These are phyloP conservation scores for Indicator maculatus DNA, from an alignment of 2,113 vertebrate genomes.

Conservation along the genomic window DNA sequence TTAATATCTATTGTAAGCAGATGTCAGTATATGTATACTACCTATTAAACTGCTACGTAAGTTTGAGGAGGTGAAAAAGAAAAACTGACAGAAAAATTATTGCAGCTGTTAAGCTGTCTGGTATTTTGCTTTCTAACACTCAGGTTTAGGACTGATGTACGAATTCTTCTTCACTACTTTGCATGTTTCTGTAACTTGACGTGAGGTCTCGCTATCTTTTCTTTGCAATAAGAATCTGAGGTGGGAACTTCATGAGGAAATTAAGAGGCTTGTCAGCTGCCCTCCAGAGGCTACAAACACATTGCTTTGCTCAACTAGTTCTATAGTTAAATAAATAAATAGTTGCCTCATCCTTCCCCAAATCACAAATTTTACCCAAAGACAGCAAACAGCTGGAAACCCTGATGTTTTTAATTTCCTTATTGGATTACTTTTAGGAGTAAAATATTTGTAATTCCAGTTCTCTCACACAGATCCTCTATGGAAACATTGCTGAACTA, in stretches of 20 bases:
- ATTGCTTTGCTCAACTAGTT: not conserved
- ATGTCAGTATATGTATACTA: not conserved
- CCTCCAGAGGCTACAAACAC: conserved; percentile 38
- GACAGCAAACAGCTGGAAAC: conserved; percentile 44
- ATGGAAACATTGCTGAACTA: not conserved
- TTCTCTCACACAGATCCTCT: not conserved
- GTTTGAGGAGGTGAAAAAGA: not conserved
- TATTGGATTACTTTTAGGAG: not conserved
- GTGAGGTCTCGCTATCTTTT: not conserved
- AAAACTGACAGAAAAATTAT: not conserved
- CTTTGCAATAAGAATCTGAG: not conserved
- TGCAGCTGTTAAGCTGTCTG: not conserved
- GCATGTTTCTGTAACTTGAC: not conserved
- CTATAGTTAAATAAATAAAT: conserved; percentile 13
- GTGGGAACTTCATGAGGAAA: not conserved
- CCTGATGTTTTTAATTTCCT: conserved; percentile 6
- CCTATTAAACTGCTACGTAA: not conserved
- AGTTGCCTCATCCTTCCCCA: conserved; percentile 31
- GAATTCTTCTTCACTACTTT: not conserved
- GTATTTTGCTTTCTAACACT: not conserved
- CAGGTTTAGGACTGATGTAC: not conserved
- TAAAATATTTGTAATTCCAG: conserved; percentile 45
- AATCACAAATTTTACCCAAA: conserved; percentile 40
- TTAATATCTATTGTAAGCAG: not conserved
- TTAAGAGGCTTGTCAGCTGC: not conserved